Conservation (phyloP, 2,113 vertebrate genomes). For the Pterocles gutturalis region DNA sequence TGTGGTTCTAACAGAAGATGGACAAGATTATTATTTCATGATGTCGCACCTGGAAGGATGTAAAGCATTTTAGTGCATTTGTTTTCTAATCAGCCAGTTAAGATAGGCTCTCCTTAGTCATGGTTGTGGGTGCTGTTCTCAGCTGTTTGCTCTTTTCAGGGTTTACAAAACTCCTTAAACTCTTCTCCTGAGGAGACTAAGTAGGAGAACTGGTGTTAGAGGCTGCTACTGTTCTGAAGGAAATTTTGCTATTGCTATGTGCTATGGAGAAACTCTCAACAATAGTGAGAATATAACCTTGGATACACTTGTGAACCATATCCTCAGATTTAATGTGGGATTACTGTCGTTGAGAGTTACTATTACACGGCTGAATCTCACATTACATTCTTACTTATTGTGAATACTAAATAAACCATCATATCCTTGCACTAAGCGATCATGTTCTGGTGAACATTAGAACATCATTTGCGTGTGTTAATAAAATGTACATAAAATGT, state of each 20-base stretch:
- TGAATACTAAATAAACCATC: background rate
- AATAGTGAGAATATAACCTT: rapidly evolving
- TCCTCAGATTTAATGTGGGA: background rate
- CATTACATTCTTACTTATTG: background rate
- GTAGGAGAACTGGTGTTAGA: background rate
- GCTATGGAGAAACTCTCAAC: background rate
- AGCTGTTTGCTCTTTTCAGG: background rate
- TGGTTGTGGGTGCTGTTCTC: background rate
- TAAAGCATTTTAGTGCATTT: background rate
- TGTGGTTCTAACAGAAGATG: background rate
- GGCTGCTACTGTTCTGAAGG: background rate
- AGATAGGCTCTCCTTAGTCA: background rate
- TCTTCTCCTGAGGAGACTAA: background rate
- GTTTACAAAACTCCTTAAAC: background rate
- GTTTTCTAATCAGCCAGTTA: background rate
- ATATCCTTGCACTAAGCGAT: background rate
- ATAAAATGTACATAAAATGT: background rate
- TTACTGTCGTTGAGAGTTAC: background rate
- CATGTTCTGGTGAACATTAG: background rate
- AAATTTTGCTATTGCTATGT: background rate
- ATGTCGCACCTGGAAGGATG: background rate
- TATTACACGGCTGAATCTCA: background rate
- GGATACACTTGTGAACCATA: background rate
- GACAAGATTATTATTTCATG: background rate
- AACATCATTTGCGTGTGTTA: background rate